Percentiles rank a stretch among this genome's conserved stretches.
Evolutionary conservation across 2,113 vertebrate genomes (phyloP).

Genomic region (Emydocephalus ijimae): DNA sequence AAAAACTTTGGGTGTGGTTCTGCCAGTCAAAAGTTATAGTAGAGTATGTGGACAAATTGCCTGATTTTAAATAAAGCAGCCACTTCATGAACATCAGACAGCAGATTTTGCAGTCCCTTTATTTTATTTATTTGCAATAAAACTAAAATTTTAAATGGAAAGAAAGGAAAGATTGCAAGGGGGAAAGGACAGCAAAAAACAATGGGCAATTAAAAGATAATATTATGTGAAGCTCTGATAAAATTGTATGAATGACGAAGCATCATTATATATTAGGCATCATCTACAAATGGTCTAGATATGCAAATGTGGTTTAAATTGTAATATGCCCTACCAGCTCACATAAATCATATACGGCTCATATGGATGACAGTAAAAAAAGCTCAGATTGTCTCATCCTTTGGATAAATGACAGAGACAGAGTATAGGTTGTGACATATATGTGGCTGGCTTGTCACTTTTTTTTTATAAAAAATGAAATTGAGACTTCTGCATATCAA

Average conservation of each 20-base stretch:
- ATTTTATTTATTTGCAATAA: background rate
- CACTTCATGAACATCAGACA: background rate
- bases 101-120: background rate
- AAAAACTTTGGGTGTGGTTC: background rate
- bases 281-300: background rate
- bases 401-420: background rate
- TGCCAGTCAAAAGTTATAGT: background rate
- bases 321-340: background rate
- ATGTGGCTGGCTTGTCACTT: background rate
- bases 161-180: background rate
- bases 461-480: background rate
- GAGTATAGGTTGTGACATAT: too few relatives aligned
- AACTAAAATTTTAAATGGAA: background rate
- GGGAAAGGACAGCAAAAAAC: background rate
- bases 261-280: background rate
- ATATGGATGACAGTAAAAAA: background rate
- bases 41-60: background rate
- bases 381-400: background rate
- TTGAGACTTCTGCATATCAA: background rate
- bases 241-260: background rate
- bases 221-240: background rate
- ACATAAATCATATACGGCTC: background rate
- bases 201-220: background rate
- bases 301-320: background rate
- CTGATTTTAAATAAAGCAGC: background rate